Conservation (phyloP, 2,797 vertebrate species). For the Sebastes nivosus region DNA sequence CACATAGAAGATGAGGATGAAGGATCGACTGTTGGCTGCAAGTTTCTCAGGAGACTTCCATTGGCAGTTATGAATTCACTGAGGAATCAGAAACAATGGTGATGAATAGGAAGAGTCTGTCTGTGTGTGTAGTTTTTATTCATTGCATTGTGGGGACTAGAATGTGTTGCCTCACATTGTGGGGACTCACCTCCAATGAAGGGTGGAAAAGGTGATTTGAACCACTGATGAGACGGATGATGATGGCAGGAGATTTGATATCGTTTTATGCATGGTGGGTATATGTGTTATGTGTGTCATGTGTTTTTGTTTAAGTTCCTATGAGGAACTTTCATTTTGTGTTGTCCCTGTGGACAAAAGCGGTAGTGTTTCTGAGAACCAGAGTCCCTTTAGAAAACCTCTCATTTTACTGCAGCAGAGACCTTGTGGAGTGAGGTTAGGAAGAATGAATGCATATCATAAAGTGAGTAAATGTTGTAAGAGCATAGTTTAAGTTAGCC, state of each 20-base stretch:
- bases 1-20: neutral
- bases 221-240: neutral
- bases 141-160: neutral
- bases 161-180: neutral
- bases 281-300: neutral
- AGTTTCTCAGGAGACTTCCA: slow-evolving; percentile 32
- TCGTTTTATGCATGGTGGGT: rapidly evolving
- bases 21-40: slow-evolving; percentile 4
- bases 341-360: neutral
- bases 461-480: neutral
- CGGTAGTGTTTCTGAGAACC: neutral
- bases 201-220: neutral
- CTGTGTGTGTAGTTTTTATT: neutral
- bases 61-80: slow-evolving; percentile 10
- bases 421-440: neutral
- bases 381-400: neutral
- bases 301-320: neutral
- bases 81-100: neutral
- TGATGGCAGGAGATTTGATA: neutral
- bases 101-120: neutral
- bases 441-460: neutral
- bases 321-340: neutral
- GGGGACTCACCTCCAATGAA: neutral
- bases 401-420: neutral
- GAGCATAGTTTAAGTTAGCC: neutral